Percentiles rank a stretch among this genome's conserved stretches.
Evolutionary conservation across 2,113 vertebrate species (phyloP).

Genomic region (Amazona vittata): DNA sequence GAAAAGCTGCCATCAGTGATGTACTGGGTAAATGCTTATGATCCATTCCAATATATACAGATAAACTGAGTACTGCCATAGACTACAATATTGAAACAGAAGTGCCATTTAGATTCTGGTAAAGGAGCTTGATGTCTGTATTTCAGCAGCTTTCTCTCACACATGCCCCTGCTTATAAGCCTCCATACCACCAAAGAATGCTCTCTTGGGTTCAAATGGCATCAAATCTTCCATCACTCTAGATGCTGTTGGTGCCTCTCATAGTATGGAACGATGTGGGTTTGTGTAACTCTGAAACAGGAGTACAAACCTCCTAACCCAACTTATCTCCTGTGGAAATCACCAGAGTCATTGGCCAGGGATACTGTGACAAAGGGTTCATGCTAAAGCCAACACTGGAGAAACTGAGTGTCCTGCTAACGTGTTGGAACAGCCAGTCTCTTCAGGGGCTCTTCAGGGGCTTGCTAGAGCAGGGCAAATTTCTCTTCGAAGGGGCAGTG

Average conservation of each 20-base stretch:
- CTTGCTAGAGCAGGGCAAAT: background rate
- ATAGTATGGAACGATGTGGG: background rate
- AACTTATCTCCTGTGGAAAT: background rate
- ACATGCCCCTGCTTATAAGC: background rate
- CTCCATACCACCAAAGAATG: background rate
- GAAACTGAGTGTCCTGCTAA: background rate
- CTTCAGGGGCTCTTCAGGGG: rapidly evolving
- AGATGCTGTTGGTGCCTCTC: background rate
- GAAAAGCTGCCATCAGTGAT: background rate
- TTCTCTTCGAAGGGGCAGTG: background rate
- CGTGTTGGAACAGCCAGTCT: background rate
- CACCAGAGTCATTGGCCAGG: background rate
- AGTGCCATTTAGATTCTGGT: background rate
- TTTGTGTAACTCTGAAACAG: background rate
- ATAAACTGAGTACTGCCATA: background rate
- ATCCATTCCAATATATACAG: background rate
- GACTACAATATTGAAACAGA: background rate
- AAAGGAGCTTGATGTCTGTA: background rate
- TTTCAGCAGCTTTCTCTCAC: background rate
- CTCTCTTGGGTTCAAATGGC: background rate
- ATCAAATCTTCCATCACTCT: background rate
- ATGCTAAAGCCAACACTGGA: background rate
- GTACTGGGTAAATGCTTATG: background rate
- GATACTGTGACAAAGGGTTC: background rate
- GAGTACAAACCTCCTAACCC: background rate